Conservation (phyloP, 2,113 vertebrate genomes). For the Oryzias javanicus region DNA sequence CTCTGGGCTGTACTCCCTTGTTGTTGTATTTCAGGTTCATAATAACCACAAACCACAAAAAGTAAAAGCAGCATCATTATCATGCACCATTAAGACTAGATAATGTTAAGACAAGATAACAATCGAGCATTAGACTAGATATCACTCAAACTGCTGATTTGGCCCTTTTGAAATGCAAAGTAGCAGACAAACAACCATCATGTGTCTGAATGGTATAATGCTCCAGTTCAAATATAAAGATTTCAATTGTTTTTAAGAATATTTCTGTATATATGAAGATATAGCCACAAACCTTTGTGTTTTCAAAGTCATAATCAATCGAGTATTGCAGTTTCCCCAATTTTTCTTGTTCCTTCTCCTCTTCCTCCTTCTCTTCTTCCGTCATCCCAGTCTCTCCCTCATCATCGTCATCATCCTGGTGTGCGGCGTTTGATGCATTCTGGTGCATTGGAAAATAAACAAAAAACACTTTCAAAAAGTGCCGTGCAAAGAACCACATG, state of each 20-base stretch:
- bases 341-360: constrained; percentile 94
- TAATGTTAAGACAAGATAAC: too few relatives aligned
- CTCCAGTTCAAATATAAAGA: too few relatives aligned
- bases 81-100: too few relatives aligned
- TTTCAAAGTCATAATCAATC: constrained; percentile 95
- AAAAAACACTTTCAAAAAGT: constrained; percentile 17
- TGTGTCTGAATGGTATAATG: too few relatives aligned
- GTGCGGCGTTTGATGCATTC: constrained; percentile 10
- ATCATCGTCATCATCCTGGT: constrained; percentile 91
- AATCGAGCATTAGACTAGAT: too few relatives aligned
- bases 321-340: constrained; percentile 97
- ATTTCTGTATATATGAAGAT: not conserved
- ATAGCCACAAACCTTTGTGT: constrained; percentile 84
- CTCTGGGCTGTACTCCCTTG: too few relatives aligned
- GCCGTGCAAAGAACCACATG: not conserved
- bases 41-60: too few relatives aligned
- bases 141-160: too few relatives aligned
- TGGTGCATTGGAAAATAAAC: constrained; percentile 64
- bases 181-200: too few relatives aligned
- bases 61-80: too few relatives aligned
- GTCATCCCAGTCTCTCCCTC: constrained; percentile 90
- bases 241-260: not conserved
- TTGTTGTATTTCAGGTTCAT: too few relatives aligned
- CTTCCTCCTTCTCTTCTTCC: constrained; percentile 92
- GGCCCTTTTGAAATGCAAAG: too few relatives aligned